Evolutionary conservation across 2,888 invertebrate genomes (phyloP), one percentile per base, ranked within the genome.

Genomic region (Clunio marinus): DNA sequence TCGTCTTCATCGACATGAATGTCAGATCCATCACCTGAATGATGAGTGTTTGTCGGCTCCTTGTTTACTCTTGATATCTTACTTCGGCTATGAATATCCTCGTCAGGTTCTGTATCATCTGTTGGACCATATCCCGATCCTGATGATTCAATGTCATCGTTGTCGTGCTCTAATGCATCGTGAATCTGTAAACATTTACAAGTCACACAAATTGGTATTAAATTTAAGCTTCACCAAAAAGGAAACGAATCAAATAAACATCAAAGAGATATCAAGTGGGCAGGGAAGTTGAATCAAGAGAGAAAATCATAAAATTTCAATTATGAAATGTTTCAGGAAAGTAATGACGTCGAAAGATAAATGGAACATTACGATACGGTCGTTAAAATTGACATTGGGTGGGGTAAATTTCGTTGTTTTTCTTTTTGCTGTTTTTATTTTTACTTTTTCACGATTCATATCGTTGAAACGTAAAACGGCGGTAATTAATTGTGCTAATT

Each of bases 41-140:
- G 58, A 68, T 68, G 68, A 17, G 17, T 27, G 13, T 45, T 57
- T 5, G 25, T 66, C 2, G 17, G 22, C 22, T 57, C 58, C 58
- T 37, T 28, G 27, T 57, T 67, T 13, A 58, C 17, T 4, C 27
- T 8, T 8, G 20, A n/a, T 41, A 4, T 15, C 3, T 41, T 41
- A 4, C 22, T 22, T 27, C 27, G 51, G 22, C 24, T 4, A 20
- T 35, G 58, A 8, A 57, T 25, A 22, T 58, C 68, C 20, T 68
- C 66, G 5, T 87, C 90, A n/a, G n/a, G n/a, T n/a, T n/a, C n/a
- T n/a, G n/a, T n/a, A 76, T 91, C 91, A 83, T 91, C 91, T 82
- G 89, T 89, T 71, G 88, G 88, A 72, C 91, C 91, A 81, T 86
- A 87, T 72, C 92, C 92, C 77, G 91, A 91, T 74, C 92, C 92